Base-by-base conservation (phyloP, 2,797 vertebrate genomes). In the Scleropages formosus region DNA sequence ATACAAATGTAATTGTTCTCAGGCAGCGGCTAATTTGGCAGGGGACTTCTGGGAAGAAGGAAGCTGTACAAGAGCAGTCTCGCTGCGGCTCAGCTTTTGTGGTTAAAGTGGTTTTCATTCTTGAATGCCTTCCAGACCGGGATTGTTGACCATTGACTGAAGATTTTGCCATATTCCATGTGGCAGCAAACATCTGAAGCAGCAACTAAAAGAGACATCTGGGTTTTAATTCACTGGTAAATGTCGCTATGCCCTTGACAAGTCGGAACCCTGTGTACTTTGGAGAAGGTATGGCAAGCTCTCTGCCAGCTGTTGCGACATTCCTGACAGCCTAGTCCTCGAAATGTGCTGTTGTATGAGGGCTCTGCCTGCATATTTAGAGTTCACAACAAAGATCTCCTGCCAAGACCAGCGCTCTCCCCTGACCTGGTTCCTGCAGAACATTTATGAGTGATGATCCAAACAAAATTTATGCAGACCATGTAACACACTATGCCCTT, bases 61-160 rank as follows among this genome's bases (percentile, higher is more conserved):
- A 49, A 68, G 10, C 11, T 46, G 15, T 47, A 11, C 44, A 67
- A 24, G 65, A 24, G 65, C 65, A 46, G 44, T 13, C 12, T 49
- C 22, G 11, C 20, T 68, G 44, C 68, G 46, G 39, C 20, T 51
- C 47, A 39, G 44, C 44, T 47, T 47, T 68, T 68, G 66, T 68
- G 66, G n/a, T 68, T 68, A 47, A 67, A 67, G 20, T 22, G 66
- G 46, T 68, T 68, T 49, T 47, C 44, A 68, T 51, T 56, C 18
- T 56, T 39, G 53, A 18, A 18, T 9, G 12, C 2, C 11, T 11
- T 56, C 11, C 53, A 56, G 53, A 18, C 53, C 11, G 56, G 1
- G 9, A 11, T 18, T 9, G 56, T 12, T 56, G 53, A 56, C 53
- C 56, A 18, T 18, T 18, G 10, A 56, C 1, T 56, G 53, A 18